Conservation (phyloP, 2,797 vertebrate species). For the Pempheris klunzingeri region DNA sequence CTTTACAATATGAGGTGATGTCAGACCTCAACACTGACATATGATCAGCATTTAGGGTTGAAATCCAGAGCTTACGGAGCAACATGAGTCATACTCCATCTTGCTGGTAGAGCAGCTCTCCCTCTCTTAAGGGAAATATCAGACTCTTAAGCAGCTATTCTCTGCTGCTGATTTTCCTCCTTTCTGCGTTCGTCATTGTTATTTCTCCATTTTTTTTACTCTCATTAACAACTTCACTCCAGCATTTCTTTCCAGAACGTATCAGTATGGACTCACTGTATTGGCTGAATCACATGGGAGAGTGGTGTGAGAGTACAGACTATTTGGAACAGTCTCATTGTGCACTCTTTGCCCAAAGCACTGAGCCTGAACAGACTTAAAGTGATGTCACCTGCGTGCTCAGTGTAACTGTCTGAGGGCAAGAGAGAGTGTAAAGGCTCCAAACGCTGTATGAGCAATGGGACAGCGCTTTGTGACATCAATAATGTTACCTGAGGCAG, state of each 20-base stretch:
- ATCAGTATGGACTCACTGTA: background rate
- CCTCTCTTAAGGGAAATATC: too few relatives aligned
- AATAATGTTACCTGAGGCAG: conserved; percentile 14
- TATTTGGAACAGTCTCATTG: background rate
- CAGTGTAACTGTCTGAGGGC: conserved; percentile 14
- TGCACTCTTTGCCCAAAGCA: background rate
- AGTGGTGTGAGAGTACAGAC: background rate
- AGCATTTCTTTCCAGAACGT: conserved; percentile 1
- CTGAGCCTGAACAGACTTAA: conserved; percentile 37
- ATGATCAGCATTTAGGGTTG: too few relatives aligned
- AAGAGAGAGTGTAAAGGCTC: background rate
- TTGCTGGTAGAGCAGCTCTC: too few relatives aligned
- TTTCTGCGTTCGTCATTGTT: background rate
- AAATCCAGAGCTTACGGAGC: too few relatives aligned
- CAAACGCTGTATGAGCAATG: conserved; percentile 7
- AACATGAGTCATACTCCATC: too few relatives aligned
- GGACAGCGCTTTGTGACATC: conserved; percentile 13
- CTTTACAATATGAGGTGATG: too few relatives aligned
- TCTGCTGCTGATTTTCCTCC: background rate
- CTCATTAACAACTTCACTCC: background rate
- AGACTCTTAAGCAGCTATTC: too few relatives aligned
- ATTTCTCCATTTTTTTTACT: background rate
- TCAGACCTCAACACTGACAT: too few relatives aligned
- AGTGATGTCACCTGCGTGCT: conserved; percentile 32
- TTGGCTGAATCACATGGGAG: background rate